These are phyloP conservation scores for Leptodactylus fuscus DNA, from an alignment of 2,113 vertebrate species.

Conservation along the genomic window DNA sequence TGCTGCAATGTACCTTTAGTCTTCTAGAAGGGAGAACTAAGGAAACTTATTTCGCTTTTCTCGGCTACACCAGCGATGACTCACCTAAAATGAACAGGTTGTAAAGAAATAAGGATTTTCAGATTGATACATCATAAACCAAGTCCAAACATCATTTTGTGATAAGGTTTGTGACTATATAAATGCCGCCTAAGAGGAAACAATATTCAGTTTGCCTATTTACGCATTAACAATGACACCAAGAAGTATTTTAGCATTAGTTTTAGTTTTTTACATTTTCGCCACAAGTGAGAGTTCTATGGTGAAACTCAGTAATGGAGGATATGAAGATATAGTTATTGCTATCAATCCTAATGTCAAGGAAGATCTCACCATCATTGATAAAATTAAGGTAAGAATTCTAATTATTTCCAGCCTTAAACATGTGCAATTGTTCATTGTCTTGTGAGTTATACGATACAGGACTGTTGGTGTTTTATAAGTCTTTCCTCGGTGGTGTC, in stretches of 20 bases:
- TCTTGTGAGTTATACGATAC: too few species aligned
- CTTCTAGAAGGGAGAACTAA: too few species aligned
- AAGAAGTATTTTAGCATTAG: slow-evolving; percentile 52
- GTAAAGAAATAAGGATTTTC: not conserved
- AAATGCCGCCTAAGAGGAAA: not conserved
- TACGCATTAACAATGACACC: slow-evolving; percentile 55
- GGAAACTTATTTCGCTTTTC: too few species aligned
- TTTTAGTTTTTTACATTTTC: slow-evolving; percentile 64
- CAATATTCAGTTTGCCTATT: not conserved
- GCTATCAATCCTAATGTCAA: slow-evolving; percentile 70
- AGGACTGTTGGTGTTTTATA: too few species aligned
- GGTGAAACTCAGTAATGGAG: slow-evolving; percentile 69
- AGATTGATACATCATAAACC: not conserved
- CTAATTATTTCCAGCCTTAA: not conserved
- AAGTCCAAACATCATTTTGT: slow-evolving; percentile 5
- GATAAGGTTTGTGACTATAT: not conserved
- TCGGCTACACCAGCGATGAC: too few species aligned
- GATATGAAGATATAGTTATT: slow-evolving; percentile 74
- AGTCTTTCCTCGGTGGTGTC: too few species aligned
- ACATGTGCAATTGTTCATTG: too few species aligned
- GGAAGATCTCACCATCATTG: slow-evolving; percentile 69
- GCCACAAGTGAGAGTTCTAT: slow-evolving; percentile 60
- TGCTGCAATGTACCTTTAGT: too few species aligned
- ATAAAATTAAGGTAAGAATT: slow-evolving; percentile 69
- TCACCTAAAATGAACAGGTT: not conserved